Evolutionary conservation across 2,888 invertebrate genomes (phyloP).

Genomic region (Dolichopus griseipennis): DNA sequence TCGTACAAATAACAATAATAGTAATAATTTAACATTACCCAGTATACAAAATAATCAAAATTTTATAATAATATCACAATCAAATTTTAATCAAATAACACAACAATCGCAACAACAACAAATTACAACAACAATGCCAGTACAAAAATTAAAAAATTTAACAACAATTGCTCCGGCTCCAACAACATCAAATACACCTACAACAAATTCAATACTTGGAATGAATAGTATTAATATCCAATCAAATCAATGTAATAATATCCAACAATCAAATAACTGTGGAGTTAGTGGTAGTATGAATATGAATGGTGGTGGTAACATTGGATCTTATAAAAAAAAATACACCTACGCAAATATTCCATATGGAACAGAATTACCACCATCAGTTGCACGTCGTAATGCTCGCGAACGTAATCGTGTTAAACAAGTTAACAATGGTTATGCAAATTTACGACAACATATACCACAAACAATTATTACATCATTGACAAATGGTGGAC

Average conservation of each 20-base stretch:
- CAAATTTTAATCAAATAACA: conserved; percentile 3
- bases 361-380: conserved; percentile 55
- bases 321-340: conserved; percentile 56
- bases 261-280: conserved; percentile 2
- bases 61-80: conserved; percentile 4
- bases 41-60: conserved; percentile 22
- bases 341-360: conserved; percentile 61
- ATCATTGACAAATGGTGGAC: conserved; percentile 56
- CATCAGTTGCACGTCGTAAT: conserved; percentile 82
- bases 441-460: conserved; percentile 80
- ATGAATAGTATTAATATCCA: conserved; percentile 23
- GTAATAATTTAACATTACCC: background rate
- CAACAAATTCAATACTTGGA: conserved; percentile 20
- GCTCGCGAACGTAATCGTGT: conserved; percentile 90
- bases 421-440: conserved; percentile 90
- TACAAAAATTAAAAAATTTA: conserved; percentile 28
- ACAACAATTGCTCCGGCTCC: conserved; percentile 53
- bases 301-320: background rate
- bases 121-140: conserved; percentile 30
- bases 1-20: conserved; percentile 13
- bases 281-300: conserved; percentile 2
- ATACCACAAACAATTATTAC: conserved; percentile 74
- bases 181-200: conserved; percentile 16
- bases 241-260: conserved; percentile 9
- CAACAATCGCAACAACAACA: conserved; percentile 19